Percentiles rank a stretch among this genome's conserved stretches.
Conservation (phyloP, 2,113 vertebrate genomes). For the Mirza zaza region DNA sequence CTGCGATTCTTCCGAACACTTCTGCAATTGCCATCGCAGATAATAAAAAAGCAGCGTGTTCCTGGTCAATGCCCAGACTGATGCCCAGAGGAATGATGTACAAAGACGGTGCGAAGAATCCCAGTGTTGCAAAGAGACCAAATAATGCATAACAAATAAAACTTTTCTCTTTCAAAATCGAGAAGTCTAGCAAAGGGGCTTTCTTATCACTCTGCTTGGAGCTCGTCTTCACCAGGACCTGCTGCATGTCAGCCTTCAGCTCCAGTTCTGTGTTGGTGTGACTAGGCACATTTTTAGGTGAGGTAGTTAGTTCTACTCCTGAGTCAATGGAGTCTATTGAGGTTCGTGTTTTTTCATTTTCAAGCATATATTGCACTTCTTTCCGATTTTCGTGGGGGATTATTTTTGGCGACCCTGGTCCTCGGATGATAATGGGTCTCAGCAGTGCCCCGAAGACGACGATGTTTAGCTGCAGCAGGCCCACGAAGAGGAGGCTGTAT, state of each 20-base stretch:
- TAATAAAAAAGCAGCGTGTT: conserved; percentile 90
- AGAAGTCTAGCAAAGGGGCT: conserved; percentile 91
- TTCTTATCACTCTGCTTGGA: conserved; percentile 48
- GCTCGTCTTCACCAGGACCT: conserved; percentile 54
- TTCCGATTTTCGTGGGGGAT: conserved; percentile 75
- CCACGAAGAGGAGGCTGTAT: conserved; percentile 89
- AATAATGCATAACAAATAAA: conserved; percentile 96
- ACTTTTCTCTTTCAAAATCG: conserved; percentile 90
- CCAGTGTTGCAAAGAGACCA: conserved; percentile 95
- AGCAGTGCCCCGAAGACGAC: conserved; percentile 90
- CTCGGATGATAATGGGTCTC: conserved; percentile 88
- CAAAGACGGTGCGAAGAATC: conserved; percentile 95
- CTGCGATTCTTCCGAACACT: conserved; percentile 90
- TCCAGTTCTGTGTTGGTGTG: conserved; percentile 70
- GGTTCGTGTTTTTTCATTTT: conserved; percentile 92
- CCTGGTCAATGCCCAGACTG: conserved; percentile 89
- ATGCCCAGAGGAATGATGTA: conserved; percentile 94
- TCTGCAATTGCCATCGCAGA: conserved; percentile 94
- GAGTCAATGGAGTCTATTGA: conserved; percentile 95
- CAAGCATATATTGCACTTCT: conserved; percentile 88
- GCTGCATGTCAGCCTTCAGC: conserved; percentile 63
- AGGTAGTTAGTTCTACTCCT: conserved; percentile 92
- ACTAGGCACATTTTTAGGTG: conserved; percentile 85
- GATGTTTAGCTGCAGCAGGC: conserved; percentile 90
- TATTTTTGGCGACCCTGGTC: conserved; percentile 69